These are phyloP conservation scores for Spisula solida DNA, from an alignment of 2,888 invertebrate genomes.

Conservation along the genomic window DNA sequence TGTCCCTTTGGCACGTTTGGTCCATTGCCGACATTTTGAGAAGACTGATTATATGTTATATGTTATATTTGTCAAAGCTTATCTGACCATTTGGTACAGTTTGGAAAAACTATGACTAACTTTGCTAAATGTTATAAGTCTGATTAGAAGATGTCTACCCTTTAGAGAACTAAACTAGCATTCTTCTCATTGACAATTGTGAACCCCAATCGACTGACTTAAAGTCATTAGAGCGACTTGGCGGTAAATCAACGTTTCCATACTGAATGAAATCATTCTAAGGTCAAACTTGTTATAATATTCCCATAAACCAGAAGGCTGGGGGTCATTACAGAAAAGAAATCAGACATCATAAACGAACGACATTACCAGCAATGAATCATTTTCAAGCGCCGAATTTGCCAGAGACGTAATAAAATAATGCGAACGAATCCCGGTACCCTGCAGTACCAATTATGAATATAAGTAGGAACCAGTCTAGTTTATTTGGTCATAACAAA, in stretches of 20 bases:
- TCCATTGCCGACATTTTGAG: no score
- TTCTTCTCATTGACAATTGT: no score
- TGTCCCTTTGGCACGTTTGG: no score
- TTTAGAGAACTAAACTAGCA: no score
- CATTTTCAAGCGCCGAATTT: background rate
- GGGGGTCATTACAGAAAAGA: background rate
- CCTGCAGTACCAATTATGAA: conserved; percentile 5
- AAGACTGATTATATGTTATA: no score
- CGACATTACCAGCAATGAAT: background rate
- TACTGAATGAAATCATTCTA: background rate
- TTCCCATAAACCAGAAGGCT: background rate
- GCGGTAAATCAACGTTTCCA: background rate
- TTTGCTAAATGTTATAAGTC: no score
- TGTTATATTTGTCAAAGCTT: no score
- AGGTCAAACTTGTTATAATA: background rate
- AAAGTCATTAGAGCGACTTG: no score
- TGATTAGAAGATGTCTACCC: no score
- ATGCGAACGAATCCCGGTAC: background rate
- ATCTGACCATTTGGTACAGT: no score
- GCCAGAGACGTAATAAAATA: background rate
- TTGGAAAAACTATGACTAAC: no score
- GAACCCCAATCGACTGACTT: no score
- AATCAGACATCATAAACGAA: conserved; percentile 6
- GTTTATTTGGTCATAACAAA: background rate
- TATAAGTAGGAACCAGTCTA: background rate